phyloP scores from a whole-genome alignment of 2,888 invertebrate genomes.

The Thysanoteuthis rhombus region DNA sequence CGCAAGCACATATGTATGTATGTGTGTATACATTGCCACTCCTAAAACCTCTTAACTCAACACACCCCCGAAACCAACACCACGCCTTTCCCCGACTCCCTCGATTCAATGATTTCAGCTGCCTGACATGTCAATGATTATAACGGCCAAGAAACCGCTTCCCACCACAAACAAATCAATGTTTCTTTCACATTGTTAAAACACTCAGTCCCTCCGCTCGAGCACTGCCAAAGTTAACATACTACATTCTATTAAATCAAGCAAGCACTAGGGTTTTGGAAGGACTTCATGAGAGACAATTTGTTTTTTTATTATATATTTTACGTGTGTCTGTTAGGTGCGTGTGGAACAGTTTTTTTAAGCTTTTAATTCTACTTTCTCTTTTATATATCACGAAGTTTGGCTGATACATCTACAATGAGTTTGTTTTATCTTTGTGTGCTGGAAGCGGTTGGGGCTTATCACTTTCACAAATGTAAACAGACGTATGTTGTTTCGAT shows the following conservation, averaged over 20 bases:
- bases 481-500: not conserved
- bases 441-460: no score
- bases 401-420: not conserved
- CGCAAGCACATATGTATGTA: not conserved
- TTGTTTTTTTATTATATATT: not conserved
- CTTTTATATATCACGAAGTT: not conserved
- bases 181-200: not conserved
- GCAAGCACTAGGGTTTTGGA: not conserved
- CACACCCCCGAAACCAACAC: no score
- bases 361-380: not conserved
- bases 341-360: not conserved
- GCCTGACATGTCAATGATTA: not conserved
- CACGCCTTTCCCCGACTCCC: no score
- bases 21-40: not conserved
- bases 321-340: not conserved
- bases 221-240: not conserved
- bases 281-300: not conserved
- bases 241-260: not conserved
- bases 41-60: no score
- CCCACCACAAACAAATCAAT: not conserved
- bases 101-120: no score
- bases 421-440: not conserved
- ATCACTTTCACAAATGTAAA: not conserved
- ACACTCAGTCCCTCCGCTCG: not conserved
- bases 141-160: not conserved